Conservation (phyloP, 2,113 vertebrate genomes). For the Nestor notabilis region DNA sequence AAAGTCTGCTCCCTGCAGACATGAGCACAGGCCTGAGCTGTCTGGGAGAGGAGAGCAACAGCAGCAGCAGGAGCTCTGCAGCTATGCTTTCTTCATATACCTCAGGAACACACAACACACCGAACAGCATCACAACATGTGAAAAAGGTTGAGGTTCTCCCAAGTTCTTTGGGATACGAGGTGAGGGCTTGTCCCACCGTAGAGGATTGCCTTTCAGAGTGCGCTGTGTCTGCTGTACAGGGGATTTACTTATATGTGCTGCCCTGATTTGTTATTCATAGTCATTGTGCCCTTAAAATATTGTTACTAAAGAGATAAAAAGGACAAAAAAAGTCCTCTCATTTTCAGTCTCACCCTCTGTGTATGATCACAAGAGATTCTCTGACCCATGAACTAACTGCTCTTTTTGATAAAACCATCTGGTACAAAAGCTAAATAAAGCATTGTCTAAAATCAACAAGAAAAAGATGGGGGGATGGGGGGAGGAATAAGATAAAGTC, state of each 20-base stretch:
- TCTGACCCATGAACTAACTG: slow-evolving; percentile 14
- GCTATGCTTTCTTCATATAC: background rate
- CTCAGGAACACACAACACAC: background rate
- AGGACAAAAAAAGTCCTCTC: background rate
- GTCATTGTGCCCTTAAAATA: background rate
- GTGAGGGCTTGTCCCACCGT: background rate
- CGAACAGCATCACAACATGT: background rate
- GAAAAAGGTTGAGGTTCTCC: background rate
- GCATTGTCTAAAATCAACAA: background rate
- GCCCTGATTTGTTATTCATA: background rate
- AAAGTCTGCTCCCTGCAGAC: background rate
- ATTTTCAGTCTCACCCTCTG: background rate
- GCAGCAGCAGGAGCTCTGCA: background rate
- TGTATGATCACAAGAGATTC: background rate
- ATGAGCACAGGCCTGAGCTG: background rate
- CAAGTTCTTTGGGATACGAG: accelerated
- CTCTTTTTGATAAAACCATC: slow-evolving; percentile 22
- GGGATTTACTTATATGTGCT: background rate
- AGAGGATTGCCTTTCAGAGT: background rate
- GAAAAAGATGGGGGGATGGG: background rate
- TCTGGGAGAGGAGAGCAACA: background rate
- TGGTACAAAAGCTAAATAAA: background rate
- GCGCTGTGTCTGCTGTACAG: background rate
- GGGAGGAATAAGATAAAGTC: background rate
- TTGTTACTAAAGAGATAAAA: background rate